Percentiles rank a stretch among this genome's conserved stretches.
Conservation (phyloP, 2,797 vertebrate genomes). For the Spheniscus humboldti region DNA sequence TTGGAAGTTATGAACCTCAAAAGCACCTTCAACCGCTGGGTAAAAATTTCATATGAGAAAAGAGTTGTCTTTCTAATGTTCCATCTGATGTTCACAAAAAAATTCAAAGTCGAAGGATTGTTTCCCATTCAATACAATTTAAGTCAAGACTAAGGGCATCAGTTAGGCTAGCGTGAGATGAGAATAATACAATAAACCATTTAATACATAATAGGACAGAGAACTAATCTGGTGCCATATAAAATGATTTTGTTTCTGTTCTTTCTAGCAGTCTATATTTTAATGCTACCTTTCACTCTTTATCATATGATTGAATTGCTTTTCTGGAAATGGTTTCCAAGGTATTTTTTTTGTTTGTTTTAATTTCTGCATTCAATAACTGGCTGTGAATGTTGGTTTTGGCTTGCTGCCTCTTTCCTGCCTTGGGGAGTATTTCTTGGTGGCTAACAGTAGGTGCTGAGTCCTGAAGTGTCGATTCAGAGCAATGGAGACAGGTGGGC, state of each 20-base stretch:
- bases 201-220: not conserved
- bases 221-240: not conserved
- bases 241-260: not conserved
- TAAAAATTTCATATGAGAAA: not conserved
- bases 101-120: not conserved
- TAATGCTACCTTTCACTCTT: not conserved
- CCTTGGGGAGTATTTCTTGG: constrained; percentile 3
- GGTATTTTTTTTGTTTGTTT: not conserved
- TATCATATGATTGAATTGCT: not conserved
- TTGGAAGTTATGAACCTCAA: not conserved
- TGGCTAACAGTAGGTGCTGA: constrained; percentile 9
- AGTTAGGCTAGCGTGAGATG: not conserved
- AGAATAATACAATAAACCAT: not conserved
- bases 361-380: constrained; percentile 19
- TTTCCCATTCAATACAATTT: not conserved
- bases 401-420: constrained; percentile 13
- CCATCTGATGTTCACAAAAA: not conserved
- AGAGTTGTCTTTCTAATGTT: not conserved
- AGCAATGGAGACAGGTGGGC: not conserved
- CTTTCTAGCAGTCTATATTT: not conserved
- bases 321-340: not conserved
- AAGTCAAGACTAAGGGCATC: not conserved
- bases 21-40: not conserved
- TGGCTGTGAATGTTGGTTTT: not conserved
- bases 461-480: not conserved